phyloP scores from a whole-genome alignment of 2,888 invertebrate species.

The Drosophila aldrichi region DNA sequence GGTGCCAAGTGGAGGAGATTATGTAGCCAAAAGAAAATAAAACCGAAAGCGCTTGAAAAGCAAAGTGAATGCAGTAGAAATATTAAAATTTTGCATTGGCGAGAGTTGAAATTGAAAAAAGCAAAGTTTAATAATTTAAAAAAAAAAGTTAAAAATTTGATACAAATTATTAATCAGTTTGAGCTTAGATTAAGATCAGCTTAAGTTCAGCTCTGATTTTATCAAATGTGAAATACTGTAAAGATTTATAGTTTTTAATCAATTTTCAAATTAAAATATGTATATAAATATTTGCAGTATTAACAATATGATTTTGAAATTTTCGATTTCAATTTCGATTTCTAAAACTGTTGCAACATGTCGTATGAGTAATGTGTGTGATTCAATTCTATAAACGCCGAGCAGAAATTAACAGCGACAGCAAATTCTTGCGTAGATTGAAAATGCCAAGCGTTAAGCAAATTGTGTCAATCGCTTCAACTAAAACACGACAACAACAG shows the following conservation, averaged over 20 bases:
- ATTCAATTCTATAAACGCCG: conserved; percentile 34
- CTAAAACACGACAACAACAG: conserved; percentile 10
- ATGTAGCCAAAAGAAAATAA: neutral
- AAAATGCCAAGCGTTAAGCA: conserved; percentile 44
- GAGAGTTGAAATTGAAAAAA: neutral
- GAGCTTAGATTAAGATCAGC: neutral
- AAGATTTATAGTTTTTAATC: neutral
- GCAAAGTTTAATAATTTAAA: neutral
- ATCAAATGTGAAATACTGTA: neutral
- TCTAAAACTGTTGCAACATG: conserved; percentile 27
- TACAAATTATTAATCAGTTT: neutral
- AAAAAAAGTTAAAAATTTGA: neutral
- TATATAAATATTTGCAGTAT: neutral
- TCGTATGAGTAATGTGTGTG: conserved; percentile 55
- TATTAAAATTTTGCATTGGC: neutral
- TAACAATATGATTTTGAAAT: neutral
- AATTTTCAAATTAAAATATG: neutral
- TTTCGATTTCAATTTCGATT: neutral
- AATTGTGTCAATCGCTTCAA: conserved; percentile 44
- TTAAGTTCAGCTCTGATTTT: no score
- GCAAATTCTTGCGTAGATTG: conserved; percentile 43
- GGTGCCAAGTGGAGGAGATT: conserved; percentile 2
- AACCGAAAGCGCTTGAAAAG: neutral
- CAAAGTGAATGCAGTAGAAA: neutral
- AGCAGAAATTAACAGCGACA: conserved; percentile 33